phyloP scores from a whole-genome alignment of 2,888 invertebrate genomes.

The Dromius quadrimaculatus region DNA sequence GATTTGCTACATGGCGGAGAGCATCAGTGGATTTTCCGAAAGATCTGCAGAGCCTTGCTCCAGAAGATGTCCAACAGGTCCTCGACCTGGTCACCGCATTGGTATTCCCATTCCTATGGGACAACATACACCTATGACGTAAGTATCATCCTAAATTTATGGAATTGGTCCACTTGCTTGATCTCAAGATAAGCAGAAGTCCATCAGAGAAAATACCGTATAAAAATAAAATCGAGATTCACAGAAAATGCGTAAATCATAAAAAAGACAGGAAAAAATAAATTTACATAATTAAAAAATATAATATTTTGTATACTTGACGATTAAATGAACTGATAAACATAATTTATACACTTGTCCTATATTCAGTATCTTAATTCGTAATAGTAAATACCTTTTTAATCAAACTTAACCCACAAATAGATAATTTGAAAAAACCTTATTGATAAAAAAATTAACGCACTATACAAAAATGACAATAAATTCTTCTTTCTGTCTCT shows the following conservation, averaged over 20 bases:
- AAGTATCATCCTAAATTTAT: conserved; percentile 55
- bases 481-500: too few species aligned
- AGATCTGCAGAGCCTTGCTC: conserved; percentile 78
- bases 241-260: too few species aligned
- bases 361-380: conserved; percentile 6
- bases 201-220: too few species aligned
- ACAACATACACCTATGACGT: conserved; percentile 79
- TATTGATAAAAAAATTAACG: not conserved
- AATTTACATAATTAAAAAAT: too few species aligned
- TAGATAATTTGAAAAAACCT: not conserved
- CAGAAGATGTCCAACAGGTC: conserved; percentile 77
- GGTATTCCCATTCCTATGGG: conserved; percentile 76
- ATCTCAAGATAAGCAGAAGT: too few species aligned
- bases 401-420: not conserved
- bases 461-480: not conserved
- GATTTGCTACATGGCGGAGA: conserved; percentile 84
- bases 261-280: too few species aligned
- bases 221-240: too few species aligned
- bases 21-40: conserved; percentile 71
- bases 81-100: conserved; percentile 69
- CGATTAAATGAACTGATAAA: too few species aligned
- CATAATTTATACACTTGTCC: too few species aligned
- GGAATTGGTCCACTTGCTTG: too few species aligned
- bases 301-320: too few species aligned
- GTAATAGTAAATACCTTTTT: not conserved